Evolutionary conservation across 2,113 vertebrate species (phyloP), one percentile per base, ranked within the genome.

Genomic region (Halcyon malimbica): DNA sequence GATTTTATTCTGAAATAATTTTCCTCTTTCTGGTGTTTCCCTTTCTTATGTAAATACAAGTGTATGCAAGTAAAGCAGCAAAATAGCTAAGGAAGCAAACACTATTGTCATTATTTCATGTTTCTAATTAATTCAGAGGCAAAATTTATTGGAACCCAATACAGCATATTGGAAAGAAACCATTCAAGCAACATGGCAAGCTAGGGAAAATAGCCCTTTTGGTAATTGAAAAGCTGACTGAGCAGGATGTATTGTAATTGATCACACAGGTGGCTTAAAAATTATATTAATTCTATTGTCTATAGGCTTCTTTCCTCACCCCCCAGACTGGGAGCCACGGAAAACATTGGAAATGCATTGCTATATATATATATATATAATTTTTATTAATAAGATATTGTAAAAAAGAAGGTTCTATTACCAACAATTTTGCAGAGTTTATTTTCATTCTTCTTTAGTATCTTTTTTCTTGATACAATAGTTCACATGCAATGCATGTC

Each of bases 131-230:
- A 60, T 97, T 84, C 71, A 96, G 93, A 94, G 75, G 67, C 73
- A n/a, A 96, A 92, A 68, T n/a, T 41, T 91, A 97, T 84, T 96
- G 94, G n/a, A 91, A 96, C 97, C 97, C 94, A 90, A 93, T 95
- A 90, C 29, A 57, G 14, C 44, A 37, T 68, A 94, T 84, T 95
- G 56, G 41, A 83, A 96, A 91, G 71, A 92, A 97, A 91, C 96
- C 62, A 39, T 57, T 94, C 60, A 87, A 93, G 26, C 39, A 94
- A 93, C 39, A 76, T 62, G 69, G 41, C 23, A 86, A 94, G 50
- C 77, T 94, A 78, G 69, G 71, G 70, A 93, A 95, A 92, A 57
- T 24, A 93, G 53, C n/a, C 44, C 19, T 94, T 75, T 95, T 94
- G 79, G n/a, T 91, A 97, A 97, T 6, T 85, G 50, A 69, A 92